Percentiles rank a stretch among this genome's conserved stretches.
Evolutionary conservation across 2,113 vertebrate species (phyloP).

Genomic region (Megaptera novaeangliae): DNA sequence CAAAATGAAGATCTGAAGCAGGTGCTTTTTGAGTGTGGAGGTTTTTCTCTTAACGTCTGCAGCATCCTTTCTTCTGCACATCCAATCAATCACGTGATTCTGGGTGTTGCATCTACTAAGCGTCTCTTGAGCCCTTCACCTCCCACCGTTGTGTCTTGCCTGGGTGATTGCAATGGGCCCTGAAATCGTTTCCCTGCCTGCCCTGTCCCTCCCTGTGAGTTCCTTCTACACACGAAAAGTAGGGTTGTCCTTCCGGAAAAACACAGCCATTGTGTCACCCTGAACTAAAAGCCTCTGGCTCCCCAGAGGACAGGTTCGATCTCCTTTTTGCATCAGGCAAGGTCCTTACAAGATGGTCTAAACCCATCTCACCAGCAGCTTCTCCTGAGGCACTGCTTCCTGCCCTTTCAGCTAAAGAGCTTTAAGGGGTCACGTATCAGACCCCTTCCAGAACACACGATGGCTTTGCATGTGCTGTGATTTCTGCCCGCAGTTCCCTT

Average conservation of each 20-base stretch:
- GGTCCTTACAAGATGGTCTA: neutral
- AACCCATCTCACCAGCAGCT: neutral
- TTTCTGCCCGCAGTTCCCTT: neutral
- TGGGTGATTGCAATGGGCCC: neutral
- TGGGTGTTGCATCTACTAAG: neutral
- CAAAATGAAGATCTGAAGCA: neutral
- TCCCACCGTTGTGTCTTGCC: neutral
- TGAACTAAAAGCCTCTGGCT: neutral
- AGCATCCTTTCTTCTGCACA: accelerated
- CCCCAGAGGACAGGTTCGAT: neutral
- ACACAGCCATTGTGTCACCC: neutral
- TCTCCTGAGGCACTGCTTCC: neutral
- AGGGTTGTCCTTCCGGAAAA: neutral
- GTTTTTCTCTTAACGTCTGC: neutral
- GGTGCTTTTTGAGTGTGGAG: neutral
- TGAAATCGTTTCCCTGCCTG: neutral
- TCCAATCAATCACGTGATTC: neutral
- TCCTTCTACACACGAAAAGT: neutral
- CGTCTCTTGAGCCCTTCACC: neutral
- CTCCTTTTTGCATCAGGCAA: neutral
- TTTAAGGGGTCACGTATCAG: neutral
- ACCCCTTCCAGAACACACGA: accelerated
- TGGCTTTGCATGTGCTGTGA: neutral
- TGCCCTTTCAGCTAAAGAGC: neutral
- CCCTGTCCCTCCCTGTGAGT: neutral